Base-by-base conservation (phyloP, 2,113 vertebrate genomes). In the Lichenostomus cassidix region DNA sequence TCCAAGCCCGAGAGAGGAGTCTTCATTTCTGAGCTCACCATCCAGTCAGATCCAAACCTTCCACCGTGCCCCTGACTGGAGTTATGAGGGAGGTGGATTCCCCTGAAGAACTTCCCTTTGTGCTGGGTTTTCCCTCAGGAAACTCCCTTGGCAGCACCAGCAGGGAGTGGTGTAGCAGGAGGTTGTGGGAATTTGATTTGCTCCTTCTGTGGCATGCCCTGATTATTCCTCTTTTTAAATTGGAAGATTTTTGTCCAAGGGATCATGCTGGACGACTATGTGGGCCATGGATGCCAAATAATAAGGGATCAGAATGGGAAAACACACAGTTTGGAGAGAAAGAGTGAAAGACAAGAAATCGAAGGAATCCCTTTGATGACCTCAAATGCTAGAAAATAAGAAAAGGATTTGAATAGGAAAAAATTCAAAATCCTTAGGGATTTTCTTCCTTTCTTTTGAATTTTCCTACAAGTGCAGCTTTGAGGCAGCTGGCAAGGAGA, bases 211-310 rank as follows among this genome's bases (percentile, higher is more conserved):
- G 52, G 27, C 0, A 0, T 74, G 29, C 35, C 6, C 3, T 53
- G 62, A 12, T 62, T 16, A 10, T 59, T 69, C 13, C 23, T 74
- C 55, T 52, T 83, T 85, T 84, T 65, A 22, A 84, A 80, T 9
- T 7, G 22, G 44, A 62, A 63, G n/a, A 3, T 77, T 84, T 90
- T 75, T 86, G 28, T 76, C 2, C 29, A 18, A 73, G 47, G 27
- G 47, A 23, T 29, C 1, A 0, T 80, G 46, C 59, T 65, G 78
- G 56, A 55, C 28, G 39, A 0, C 24, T 46, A 0, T 39, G 6
- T 20, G 42, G 64, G 55, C 29, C 4, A 0, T 17, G 42, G 37
- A 33, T 8, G 17, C 49, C 78, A 91, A 60, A 60, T 49, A 73
- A 19, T 49, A 59, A 85, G 44, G 21, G 42, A 20, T 49, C 23